Base-by-base conservation (phyloP, 2,113 vertebrate genomes). In the Monopterus albus region DNA sequence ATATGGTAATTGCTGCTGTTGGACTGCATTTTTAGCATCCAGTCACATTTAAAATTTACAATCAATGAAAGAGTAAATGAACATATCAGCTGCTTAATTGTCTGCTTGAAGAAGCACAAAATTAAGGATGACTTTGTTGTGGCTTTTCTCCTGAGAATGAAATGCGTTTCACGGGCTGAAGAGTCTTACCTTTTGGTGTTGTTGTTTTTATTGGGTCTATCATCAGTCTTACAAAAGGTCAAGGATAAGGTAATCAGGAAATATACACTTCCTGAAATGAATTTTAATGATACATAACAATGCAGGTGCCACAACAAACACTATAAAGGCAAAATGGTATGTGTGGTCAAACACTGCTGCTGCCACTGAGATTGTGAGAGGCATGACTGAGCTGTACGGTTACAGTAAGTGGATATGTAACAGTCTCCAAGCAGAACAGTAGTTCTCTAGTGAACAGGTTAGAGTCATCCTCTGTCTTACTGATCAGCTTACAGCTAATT, bases 371-470 rank as follows among this genome's bases (percentile, higher is more conserved):
- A 72, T 18, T 10, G 39, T 6, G 18, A 46, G 28, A 31, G 6
- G 20, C 28, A 47, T 58, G 29, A 62, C 25, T 55, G 11, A 58
- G 46, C 59, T 12, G 43, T 36, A 61, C 59, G 51, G 28, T 85
- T 74, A n/a, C n/a, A n/a, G n/a, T n/a, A 74, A 81, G 51, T 81
- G 57, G 61, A 59, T 75, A 71, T 63, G 12, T 26, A 56, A 56
- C 13, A 23, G 28, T 50, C 14, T 57, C 8, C 10, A 20, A 29
- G 51, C 28, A 36, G 56, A 65, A 46, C n/a, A 69, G 56, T 21
- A 11, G 45, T n/a, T 15, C 15, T 74, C 36, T 29, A 21, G 17
- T 65, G 35, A 62, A 50, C 28, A 28, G 35, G 26, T 46, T 59
- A 49, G 47, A 78, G 70, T 40, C 43, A 64, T 47, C 20, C 64